Base-by-base conservation (phyloP, 37 sponge, comb jelly and placozoan species). In the Diacarnus erythraeanus region DNA sequence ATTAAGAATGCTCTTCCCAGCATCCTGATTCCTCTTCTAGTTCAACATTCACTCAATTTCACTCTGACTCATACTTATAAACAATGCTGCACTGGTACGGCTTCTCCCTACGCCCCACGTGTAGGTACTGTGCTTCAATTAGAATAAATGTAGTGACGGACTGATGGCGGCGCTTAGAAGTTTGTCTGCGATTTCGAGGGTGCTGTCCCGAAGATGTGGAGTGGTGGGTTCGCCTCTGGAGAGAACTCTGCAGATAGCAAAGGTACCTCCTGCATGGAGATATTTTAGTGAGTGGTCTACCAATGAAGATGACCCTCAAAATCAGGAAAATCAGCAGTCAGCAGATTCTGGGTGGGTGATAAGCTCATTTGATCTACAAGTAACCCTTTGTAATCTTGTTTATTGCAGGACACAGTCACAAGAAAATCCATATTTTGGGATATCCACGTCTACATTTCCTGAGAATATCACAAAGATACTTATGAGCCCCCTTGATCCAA, bases 391-490 rank as follows among this genome's bases (percentile, higher is more conserved):
- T n/a, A n/a, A n/a, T n/a, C n/a, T n/a, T n/a, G n/a, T n/a, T n/a
- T n/a, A 15, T 47, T 47, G 12, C 51, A 47, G 51, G 51, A 47
- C 51, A 47, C 51, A 47, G 51, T 47, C 51, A 47, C 25, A 29
- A 21, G 71, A 80, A 2, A 59, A 80, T 43, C 84, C 56, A 3
- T 94, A 80, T 71, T 27, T 59, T 38, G 93, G 95, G 2, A 94
- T 94, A 59, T 77, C 95, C 2, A 43, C 73, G 2, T 8, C 72
- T 3, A 3, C 93, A 5, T 94, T 94, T 40, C 79, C 89, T 1
- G 23, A 75, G 15, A 78, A 92, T 35, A 57, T 77, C 2, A 75
- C 59, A 0, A n/a, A 77, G 0, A 72, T 89, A 0, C 72, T 95
- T 0, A 57, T 82, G 2, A 66, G 80, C 6, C 80, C 87, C 26